A percentile compares a stretch with the other conserved stretches of the same genome.
phyloP scores from a whole-genome alignment of 1,140 invertebrate genomes.

The Idris sp. region DNA sequence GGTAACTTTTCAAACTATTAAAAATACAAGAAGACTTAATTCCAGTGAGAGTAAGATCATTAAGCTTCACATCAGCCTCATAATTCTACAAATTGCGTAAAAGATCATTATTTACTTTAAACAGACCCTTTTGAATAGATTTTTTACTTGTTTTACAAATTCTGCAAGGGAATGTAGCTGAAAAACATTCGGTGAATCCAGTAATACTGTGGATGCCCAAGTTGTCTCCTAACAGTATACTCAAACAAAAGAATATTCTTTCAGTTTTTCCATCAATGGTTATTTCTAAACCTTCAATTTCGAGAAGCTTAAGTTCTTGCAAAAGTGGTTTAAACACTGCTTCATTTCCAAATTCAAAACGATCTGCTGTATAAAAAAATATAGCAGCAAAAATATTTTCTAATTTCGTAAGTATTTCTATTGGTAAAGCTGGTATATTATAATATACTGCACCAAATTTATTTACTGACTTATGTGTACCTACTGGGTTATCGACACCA shows the following conservation, averaged over 20 bases:
- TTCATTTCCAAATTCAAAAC: background rate
- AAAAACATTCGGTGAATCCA: background rate
- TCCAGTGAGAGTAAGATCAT: background rate
- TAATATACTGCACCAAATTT: constrained; percentile 4
- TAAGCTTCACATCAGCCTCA: background rate
- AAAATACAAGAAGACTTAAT: constrained; percentile 31
- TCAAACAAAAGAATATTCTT: background rate
- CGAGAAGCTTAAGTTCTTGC: background rate
- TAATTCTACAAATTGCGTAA: background rate
- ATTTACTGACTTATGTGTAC: background rate
- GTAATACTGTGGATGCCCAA: background rate
- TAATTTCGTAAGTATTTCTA: background rate
- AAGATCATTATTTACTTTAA: background rate
- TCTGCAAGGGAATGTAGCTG: background rate
- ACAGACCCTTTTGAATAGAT: background rate
- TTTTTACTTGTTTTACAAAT: background rate
- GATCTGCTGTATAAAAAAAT: background rate
- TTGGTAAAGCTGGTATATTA: constrained; percentile 5
- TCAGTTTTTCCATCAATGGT: background rate
- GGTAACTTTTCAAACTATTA: constrained; percentile 32
- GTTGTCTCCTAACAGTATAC: background rate
- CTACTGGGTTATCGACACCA: background rate
- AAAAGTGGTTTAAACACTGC: background rate
- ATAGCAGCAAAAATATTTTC: constrained; percentile 1
- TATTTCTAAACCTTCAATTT: too few species aligned